These are phyloP conservation scores for Gracilinanus agilis DNA, from an alignment of 2,113 vertebrate genomes.

Conservation along the genomic window DNA sequence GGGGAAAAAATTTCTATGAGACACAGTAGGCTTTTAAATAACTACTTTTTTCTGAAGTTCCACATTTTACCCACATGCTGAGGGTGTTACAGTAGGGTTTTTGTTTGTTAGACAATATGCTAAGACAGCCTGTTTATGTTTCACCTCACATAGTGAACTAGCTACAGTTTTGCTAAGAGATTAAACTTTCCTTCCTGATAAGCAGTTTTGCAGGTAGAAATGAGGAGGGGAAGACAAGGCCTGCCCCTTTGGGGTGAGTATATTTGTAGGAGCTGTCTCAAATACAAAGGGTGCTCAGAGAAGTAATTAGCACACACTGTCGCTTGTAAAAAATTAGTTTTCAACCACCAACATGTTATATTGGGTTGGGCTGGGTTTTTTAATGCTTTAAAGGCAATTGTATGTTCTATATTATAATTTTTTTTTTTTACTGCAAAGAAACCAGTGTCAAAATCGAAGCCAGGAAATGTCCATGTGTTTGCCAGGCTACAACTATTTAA, in stretches of 20 bases:
- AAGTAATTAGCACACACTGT: not conserved
- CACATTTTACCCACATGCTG: not conserved
- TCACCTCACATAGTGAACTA: not conserved
- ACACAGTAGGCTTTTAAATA: conserved; percentile 37
- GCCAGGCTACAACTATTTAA: not conserved
- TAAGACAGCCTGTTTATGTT: not conserved
- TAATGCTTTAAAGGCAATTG: not conserved
- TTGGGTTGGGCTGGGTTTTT: not conserved
- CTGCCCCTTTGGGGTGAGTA: not conserved
- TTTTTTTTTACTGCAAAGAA: not conserved
- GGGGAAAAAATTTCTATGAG: conserved; percentile 46
- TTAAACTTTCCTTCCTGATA: not conserved
- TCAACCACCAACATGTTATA: not conserved
- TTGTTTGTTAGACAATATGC: not conserved
- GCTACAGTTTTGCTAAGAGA: conserved; percentile 4
- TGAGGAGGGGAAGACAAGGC: not conserved
- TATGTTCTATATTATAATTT: not conserved
- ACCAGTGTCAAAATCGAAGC: not conserved
- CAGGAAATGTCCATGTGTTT: not conserved
- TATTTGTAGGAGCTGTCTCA: not conserved
- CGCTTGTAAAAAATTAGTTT: not conserved
- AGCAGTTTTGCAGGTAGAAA: not conserved
- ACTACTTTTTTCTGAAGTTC: not conserved
- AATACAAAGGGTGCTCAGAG: not conserved
- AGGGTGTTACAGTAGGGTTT: not conserved